phyloP scores from a whole-genome alignment of 2,888 invertebrate genomes.

The Neoascia interrupta region DNA sequence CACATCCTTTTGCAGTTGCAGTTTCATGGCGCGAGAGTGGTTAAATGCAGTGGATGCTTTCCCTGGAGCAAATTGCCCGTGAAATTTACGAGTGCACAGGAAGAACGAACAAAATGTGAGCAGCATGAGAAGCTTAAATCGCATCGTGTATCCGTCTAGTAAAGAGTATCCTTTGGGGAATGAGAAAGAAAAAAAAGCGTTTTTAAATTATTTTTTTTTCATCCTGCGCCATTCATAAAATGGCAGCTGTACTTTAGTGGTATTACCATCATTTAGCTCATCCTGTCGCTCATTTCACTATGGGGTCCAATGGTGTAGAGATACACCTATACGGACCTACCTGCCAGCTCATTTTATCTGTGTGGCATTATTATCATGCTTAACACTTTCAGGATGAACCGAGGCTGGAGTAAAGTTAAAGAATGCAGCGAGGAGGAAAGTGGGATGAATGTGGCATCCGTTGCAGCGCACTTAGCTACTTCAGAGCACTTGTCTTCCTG shows the following conservation, averaged over 20 bases:
- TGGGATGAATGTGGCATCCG: slow-evolving; percentile 46
- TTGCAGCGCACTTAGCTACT: slow-evolving; percentile 50
- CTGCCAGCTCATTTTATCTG: background rate
- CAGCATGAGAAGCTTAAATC: slow-evolving; percentile 52
- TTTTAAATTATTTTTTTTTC: background rate
- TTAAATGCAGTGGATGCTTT: slow-evolving; percentile 61
- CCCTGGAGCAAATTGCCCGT: slow-evolving; percentile 58
- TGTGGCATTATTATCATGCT: slow-evolving; percentile 52
- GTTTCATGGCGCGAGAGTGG: slow-evolving; percentile 46
- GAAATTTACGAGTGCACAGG: slow-evolving; percentile 66
- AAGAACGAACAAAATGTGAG: slow-evolving; percentile 45
- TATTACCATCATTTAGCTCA: slow-evolving; percentile 65
- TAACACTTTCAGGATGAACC: slow-evolving; percentile 55
- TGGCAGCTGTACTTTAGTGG: slow-evolving; percentile 64
- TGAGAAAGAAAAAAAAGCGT: background rate
- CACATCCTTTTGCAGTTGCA: slow-evolving; percentile 56
- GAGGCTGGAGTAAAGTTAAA: slow-evolving; percentile 16
- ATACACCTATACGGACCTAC: background rate
- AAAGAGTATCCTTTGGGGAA: slow-evolving; percentile 54
- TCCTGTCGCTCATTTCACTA: slow-evolving; percentile 61
- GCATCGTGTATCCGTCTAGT: slow-evolving; percentile 49
- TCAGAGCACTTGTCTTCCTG: slow-evolving; percentile 26
- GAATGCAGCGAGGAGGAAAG: slow-evolving; percentile 8
- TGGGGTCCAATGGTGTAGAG: background rate
- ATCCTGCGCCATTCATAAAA: slow-evolving; percentile 50